Conservation (phyloP, 2,113 vertebrate genomes). For the Poicephalus meyeri region DNA sequence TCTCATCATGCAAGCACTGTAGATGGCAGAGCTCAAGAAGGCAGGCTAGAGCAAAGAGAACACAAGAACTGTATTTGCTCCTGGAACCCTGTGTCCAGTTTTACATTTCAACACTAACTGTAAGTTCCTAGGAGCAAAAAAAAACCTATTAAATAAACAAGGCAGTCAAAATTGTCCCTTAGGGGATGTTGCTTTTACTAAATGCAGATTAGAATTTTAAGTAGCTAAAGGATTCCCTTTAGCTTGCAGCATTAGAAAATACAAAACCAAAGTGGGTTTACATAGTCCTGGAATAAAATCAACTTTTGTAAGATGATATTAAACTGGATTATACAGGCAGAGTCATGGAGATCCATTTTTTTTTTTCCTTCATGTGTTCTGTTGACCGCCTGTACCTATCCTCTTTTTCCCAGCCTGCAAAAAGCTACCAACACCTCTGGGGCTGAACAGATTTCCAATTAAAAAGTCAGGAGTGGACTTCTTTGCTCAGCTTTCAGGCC, state of each 20-base stretch:
- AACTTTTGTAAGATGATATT: neutral
- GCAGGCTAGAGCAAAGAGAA: neutral
- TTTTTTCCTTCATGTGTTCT: neutral
- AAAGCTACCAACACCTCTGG: neutral
- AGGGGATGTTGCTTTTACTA: neutral
- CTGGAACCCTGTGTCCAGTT: conserved; percentile 7
- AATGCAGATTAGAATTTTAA: neutral
- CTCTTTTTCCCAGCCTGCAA: neutral
- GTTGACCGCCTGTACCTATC: neutral
- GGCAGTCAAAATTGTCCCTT: neutral
- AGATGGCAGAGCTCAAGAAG: neutral
- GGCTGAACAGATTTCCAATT: neutral
- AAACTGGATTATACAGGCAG: neutral
- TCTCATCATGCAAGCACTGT: neutral
- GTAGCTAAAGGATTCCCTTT: neutral
- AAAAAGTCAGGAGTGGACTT: neutral
- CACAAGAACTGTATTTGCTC: neutral
- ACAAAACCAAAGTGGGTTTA: neutral
- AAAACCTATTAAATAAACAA: neutral
- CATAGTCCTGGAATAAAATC: neutral
- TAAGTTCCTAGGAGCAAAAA: neutral
- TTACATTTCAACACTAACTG: neutral
- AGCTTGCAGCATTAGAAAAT: neutral
- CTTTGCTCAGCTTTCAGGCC: neutral
- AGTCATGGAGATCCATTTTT: neutral